Conservation (phyloP, 2,797 vertebrate species). For the Varecia variegata region DNA sequence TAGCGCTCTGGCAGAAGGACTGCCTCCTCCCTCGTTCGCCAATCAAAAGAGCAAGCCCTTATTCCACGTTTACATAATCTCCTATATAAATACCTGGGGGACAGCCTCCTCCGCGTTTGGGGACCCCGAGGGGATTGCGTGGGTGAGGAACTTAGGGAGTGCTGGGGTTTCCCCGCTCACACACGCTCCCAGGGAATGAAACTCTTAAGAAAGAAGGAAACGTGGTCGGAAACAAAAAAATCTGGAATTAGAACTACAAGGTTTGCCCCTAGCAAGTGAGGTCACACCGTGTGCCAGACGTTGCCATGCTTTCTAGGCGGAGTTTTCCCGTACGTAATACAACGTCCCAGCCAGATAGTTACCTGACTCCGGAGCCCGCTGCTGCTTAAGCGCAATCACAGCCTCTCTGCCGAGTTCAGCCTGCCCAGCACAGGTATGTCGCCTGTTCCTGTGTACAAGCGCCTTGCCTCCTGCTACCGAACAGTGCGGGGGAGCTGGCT, state of each 20-base stretch:
- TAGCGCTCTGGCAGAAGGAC: background rate
- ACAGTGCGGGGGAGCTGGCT: background rate
- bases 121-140: accelerated
- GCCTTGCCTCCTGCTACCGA: background rate
- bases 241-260: background rate
- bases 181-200: background rate
- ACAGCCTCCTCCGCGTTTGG: accelerated
- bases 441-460: background rate
- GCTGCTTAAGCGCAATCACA: background rate
- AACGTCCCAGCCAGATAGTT: background rate
- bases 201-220: background rate
- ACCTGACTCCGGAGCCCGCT: background rate
- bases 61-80: slow-evolving; percentile 35
- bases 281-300: background rate
- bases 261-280: background rate
- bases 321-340: background rate
- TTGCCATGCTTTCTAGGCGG: background rate
- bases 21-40: background rate
- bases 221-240: background rate
- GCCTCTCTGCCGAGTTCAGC: background rate
- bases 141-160: accelerated
- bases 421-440: background rate
- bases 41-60: background rate
- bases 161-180: background rate
- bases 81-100: accelerated